Base-by-base conservation (phyloP, 2,888 invertebrate species). In the Atethmia centrago region DNA sequence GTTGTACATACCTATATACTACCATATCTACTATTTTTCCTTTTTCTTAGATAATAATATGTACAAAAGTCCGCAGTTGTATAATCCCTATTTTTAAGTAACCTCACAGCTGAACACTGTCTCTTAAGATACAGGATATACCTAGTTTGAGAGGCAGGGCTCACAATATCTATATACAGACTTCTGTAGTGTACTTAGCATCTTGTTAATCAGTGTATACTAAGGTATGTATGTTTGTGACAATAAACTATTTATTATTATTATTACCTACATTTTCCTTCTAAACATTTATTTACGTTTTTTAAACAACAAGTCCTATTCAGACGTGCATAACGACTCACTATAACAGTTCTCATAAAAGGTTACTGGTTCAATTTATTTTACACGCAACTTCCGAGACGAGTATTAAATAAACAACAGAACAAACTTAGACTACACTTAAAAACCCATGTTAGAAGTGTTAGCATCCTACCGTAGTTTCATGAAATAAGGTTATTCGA, bases 371-470 rank as follows among this genome's bases (percentile, higher is more conserved):
- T 53, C n/a, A 55, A 62, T 69, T 78, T 73, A 73, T 55, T 71
- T 63, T 25, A 59, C 56, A 61, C 66, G n/a, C 62, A 73, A 65
- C 40, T 66, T 56, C 70, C 69, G 42, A 56, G 71, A 56, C 55
- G 45, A 67, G 63, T 68, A 67, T 63, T 53, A 58, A 73, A 68
- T 72, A 82, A 71, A 68, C 73, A 49, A 36, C 8, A 56, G 25
- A 55, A 71, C 47, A 66, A 76, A 70, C 65, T 73, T 79, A 62
- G 47, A 61, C 25, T 19, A 62, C 59, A 56, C 53, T 70, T 42
- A 21, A 68, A 61, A 68, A 61, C 64, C 42, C 40, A 19, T 58
- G 66, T 62, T 47, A 25, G 31, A 76, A 53, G 55, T 72, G 70
- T 67, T 72, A 68, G 45, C 49, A 72, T 64, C 8, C 12, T 62